phyloP scores from a whole-genome alignment of 2,797 vertebrate genomes.

The Macrochelys suwanniensis region DNA sequence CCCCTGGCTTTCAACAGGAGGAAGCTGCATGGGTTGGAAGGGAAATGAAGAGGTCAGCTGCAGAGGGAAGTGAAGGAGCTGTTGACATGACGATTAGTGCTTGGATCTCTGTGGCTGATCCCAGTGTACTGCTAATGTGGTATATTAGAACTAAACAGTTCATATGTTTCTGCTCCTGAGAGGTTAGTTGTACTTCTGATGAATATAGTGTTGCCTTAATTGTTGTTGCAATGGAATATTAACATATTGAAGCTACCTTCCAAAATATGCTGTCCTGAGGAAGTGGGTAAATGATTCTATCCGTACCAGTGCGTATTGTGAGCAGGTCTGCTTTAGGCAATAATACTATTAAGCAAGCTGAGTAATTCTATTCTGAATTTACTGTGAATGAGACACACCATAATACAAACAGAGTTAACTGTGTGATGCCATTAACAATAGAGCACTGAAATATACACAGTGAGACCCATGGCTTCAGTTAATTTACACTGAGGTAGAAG shows the following conservation, averaged over 20 bases:
- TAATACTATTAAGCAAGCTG: neutral
- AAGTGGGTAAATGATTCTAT: neutral
- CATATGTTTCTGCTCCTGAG: neutral
- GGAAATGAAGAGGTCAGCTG: neutral
- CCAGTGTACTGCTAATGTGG: neutral
- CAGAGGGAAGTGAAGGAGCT: neutral
- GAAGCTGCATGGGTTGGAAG: neutral
- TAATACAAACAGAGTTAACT: neutral
- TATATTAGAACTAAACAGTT: neutral
- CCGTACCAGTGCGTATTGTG: neutral
- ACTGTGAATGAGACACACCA: neutral
- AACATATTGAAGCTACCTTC: neutral
- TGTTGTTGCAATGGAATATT: neutral
- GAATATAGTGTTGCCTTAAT: neutral
- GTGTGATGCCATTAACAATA: neutral
- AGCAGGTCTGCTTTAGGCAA: neutral
- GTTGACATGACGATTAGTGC: neutral
- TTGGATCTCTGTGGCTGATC: neutral
- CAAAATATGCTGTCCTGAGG: neutral
- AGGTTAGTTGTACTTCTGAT: neutral
- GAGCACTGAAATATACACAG: neutral
- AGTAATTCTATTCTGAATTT: neutral
- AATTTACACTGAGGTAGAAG: neutral
- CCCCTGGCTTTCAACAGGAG: neutral
- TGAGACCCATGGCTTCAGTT: neutral